phyloP scores from a whole-genome alignment of 2,797 vertebrate species.

The Melanotaenia parkinsoni region DNA sequence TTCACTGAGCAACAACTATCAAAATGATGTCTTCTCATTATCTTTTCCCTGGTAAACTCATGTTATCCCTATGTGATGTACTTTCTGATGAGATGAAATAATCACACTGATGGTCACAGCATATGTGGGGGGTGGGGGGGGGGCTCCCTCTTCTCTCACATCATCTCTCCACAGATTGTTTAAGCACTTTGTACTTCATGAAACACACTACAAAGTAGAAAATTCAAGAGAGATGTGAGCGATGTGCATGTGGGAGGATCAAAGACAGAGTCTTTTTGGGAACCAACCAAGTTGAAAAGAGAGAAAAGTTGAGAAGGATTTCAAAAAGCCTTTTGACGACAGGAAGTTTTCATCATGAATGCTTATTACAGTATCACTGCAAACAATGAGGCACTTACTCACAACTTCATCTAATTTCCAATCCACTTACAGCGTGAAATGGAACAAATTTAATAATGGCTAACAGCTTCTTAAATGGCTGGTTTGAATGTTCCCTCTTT shows the following conservation, averaged over 20 bases:
- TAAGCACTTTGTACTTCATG: not conserved
- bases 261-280: conserved; percentile 40
- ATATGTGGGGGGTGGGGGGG: not conserved
- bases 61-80: conserved; percentile 13
- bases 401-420: conserved; percentile 7
- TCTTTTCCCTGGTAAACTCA: conserved; percentile 20
- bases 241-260: conserved; percentile 44
- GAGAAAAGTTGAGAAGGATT: conserved; percentile 8
- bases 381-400: conserved; percentile 3
- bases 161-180: conserved; percentile 8
- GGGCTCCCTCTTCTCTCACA: not conserved
- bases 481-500: not conserved
- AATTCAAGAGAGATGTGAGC: conserved; percentile 10
- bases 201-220: conserved; percentile 9
- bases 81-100: conserved; percentile 15
- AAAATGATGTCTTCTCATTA: conserved; percentile 2
- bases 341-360: conserved; percentile 25
- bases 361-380: conserved; percentile 9
- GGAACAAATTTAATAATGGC: conserved; percentile 4
- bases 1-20: conserved; percentile 19
- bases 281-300: conserved; percentile 21
- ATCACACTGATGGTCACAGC: conserved; percentile 10
- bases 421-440: not conserved
- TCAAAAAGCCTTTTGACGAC: conserved; percentile 8
- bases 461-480: conserved; percentile 1